Percentiles rank a stretch among this genome's conserved stretches.
phyloP scores from a whole-genome alignment of 2,113 vertebrate genomes.

The Rhombomys opimus region DNA sequence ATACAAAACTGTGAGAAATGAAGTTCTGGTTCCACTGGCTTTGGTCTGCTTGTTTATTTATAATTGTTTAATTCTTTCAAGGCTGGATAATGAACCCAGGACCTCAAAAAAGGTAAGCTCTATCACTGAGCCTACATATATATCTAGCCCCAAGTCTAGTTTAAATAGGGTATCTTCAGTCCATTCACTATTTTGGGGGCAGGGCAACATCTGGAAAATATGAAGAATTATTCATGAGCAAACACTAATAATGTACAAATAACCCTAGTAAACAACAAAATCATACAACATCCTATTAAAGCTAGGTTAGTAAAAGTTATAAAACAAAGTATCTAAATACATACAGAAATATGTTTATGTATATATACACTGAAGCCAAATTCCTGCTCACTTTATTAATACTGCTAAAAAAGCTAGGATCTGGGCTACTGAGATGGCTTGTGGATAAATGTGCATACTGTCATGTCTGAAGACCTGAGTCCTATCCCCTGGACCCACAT shows the following conservation, averaged over 20 bases:
- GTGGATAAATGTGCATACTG: neutral
- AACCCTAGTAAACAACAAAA: conserved; percentile 1
- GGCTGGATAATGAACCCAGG: neutral
- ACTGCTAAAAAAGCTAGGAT: neutral
- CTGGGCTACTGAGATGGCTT: neutral
- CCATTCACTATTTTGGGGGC: neutral
- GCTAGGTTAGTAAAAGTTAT: neutral
- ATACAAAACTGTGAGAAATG: conserved; percentile 23
- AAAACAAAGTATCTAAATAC: neutral
- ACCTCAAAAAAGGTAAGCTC: neutral
- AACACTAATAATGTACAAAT: conserved; percentile 26
- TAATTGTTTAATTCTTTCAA: neutral
- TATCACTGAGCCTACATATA: neutral
- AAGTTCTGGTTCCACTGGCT: neutral
- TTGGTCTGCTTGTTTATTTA: neutral
- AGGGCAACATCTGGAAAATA: neutral
- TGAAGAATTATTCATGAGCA: conserved; percentile 36
- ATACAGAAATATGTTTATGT: neutral
- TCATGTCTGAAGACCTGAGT: neutral
- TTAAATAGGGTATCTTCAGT: neutral
- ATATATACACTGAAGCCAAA: neutral
- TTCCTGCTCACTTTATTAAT: conserved; percentile 27
- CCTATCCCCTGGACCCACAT: too few relatives aligned
- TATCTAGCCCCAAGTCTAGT: neutral
- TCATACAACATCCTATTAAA: neutral